Evolutionary conservation across 1,140 invertebrate genomes (phyloP).

Genomic region (Zaprionus inermis): DNA sequence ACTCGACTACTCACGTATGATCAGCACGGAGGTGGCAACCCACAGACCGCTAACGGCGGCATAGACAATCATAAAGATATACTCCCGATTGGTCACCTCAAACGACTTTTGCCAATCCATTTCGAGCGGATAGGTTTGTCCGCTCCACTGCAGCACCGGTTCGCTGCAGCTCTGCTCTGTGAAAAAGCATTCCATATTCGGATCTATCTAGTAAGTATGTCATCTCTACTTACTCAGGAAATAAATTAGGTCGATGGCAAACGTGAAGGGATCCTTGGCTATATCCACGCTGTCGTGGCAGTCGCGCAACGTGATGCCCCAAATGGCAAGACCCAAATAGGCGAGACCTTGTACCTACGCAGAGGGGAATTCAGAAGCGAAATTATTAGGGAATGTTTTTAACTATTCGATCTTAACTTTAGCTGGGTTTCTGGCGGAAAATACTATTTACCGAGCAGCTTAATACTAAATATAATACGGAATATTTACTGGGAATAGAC

Average conservation of each 20-base stretch:
- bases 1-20: conserved; percentile 59
- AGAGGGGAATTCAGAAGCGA: not conserved
- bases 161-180: conserved; percentile 50
- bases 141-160: conserved; percentile 6
- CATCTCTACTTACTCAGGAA: conserved; percentile 55
- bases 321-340: conserved; percentile 67
- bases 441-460: no score
- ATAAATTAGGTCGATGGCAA: conserved; percentile 72
- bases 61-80: conserved; percentile 72
- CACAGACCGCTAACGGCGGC: conserved; percentile 73
- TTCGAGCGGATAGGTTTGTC: not conserved
- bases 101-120: conserved; percentile 61
- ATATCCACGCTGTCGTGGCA: conserved; percentile 56
- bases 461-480: no score
- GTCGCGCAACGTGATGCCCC: conserved; percentile 61
- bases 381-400: not conserved
- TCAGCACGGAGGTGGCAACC: conserved; percentile 65
- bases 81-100: conserved; percentile 61
- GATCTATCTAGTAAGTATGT: not conserved
- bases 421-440: no score
- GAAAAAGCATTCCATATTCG: not conserved
- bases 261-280: conserved; percentile 56
- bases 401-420: no score
- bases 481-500: no score
- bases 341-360: conserved; percentile 60